Base-by-base conservation (phyloP, 2,797 vertebrate genomes). In the Lutjanus argentimaculatus region DNA sequence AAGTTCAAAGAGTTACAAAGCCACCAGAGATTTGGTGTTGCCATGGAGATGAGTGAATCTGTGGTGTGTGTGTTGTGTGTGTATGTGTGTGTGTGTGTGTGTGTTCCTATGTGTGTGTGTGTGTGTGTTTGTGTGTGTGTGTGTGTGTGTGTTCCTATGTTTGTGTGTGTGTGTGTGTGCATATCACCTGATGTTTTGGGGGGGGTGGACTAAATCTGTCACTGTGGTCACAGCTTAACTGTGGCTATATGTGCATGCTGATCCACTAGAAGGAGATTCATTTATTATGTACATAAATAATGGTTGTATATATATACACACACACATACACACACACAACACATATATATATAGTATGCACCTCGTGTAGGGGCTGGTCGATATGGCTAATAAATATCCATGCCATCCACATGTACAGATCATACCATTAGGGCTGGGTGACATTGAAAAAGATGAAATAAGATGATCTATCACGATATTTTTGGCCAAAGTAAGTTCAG, bases 1-100 rank as follows among this genome's bases (percentile, higher is more conserved):
- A 89, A 91, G 84, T 90, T 92, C 89, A 90, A 90, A 90, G 87
- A 85, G 79, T 77, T 67, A 72, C 63, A 67, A 69, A 83, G 67
- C 56, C 83, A 77, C 80, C n/a, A 22, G 86, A 86, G 88, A 91
- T 70, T 75, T 71, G 40, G 72, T 84, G 92, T 94, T 92, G 90
- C 93, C 77, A 92, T 91, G 92, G 92, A 84, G 81, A 93, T 82
- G 46, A 65, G 85, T 72, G 57, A 61, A 53, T 84, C 67, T 74
- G 22, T 59, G 8, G 16, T 59, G 8, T 10, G 46, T 64, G 21
- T 30, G 14, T 57, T 48, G 16, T 59, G 7, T 10, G 51, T 64
- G 21, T 30, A 11, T 58, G 62, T 74, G 55, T 45, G 40, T 53
- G 52, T 14, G n/a, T 59, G 46, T 51, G 64, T 58, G 62, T 74